Percentiles rank a stretch among this genome's conserved stretches.
These are phyloP conservation scores for Danaus chrysippus DNA, from an alignment of 2,888 invertebrate genomes.

Conservation along the genomic window DNA sequence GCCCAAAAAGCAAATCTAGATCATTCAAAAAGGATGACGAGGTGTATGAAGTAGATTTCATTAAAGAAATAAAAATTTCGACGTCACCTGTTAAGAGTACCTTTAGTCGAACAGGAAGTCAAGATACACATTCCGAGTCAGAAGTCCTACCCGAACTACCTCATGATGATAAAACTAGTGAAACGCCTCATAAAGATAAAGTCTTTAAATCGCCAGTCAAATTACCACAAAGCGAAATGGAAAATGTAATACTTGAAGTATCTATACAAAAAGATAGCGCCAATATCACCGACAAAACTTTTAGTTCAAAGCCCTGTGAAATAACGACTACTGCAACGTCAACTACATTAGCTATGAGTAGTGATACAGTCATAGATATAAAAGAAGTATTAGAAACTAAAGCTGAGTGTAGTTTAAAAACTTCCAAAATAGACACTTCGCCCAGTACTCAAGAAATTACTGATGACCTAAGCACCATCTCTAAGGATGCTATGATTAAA, in stretches of 20 bases:
- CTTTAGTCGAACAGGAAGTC: conserved; percentile 76
- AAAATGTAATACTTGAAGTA: conserved; percentile 72
- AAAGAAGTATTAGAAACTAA: conserved; percentile 46
- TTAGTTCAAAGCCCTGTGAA: conserved; percentile 15
- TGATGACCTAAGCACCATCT: conserved; percentile 64
- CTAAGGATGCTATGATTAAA: conserved; percentile 74
- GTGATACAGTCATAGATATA: conserved; percentile 50
- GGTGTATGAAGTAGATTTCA: conserved; percentile 74
- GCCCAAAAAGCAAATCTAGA: conserved; percentile 69
- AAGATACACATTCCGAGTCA: conserved; percentile 78
- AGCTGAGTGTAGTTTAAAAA: conserved; percentile 34
- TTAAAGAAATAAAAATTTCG: conserved; percentile 76
- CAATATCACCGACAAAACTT: conserved; percentile 13
- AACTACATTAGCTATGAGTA: conserved; percentile 45
- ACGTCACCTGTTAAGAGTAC: conserved; percentile 72
- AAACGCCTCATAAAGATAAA: conserved; percentile 64
- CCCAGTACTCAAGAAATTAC: conserved; percentile 63
- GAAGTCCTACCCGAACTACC: conserved; percentile 75
- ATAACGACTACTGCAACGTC: conserved; percentile 39
- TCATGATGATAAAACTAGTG: conserved; percentile 63
- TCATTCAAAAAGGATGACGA: conserved; percentile 73
- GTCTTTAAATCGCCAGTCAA: conserved; percentile 63
- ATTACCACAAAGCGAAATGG: conserved; percentile 65
- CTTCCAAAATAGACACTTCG: conserved; percentile 62
- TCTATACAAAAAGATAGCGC: conserved; percentile 53